Conservation (phyloP, 2,888 invertebrate species). For the Ethmia dodecea region DNA sequence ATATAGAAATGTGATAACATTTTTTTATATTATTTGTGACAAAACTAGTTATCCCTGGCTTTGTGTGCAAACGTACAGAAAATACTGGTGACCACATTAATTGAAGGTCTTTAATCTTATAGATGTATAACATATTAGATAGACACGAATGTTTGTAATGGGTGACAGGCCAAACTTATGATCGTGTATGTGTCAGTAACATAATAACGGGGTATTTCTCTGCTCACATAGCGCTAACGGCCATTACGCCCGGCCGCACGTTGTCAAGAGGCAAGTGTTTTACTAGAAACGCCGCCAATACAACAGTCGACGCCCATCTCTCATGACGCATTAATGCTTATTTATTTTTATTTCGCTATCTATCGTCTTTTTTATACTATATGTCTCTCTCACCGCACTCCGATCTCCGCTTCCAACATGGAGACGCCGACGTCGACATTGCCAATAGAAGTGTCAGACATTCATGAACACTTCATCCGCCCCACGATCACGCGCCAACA, state of each 20-base stretch:
- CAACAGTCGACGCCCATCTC: constrained; percentile 64
- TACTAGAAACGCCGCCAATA: constrained; percentile 67
- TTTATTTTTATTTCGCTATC: constrained; percentile 46
- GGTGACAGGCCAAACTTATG: no score
- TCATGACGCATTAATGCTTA: constrained; percentile 77
- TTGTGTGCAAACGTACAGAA: constrained; percentile 22
- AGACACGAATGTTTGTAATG: no score
- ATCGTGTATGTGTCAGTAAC: no score
- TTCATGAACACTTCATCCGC: constrained; percentile 31
- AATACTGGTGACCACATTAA: no score
- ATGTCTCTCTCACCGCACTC: constrained; percentile 46
- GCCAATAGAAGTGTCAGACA: constrained; percentile 33
- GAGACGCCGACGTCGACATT: constrained; percentile 46
- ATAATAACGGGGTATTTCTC: constrained; percentile 57
- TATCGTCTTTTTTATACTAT: constrained; percentile 53
- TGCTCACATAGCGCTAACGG: constrained; percentile 74
- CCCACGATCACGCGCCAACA: constrained; percentile 44
- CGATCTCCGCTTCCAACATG: constrained; percentile 36
- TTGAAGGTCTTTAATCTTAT: no score
- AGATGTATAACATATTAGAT: no score
- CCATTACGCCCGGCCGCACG: constrained; percentile 74
- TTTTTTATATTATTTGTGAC: background rate
- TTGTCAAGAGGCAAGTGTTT: constrained; percentile 79
- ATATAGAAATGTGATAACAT: background rate
- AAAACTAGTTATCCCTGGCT: constrained; percentile 24